Evolutionary conservation across 2,113 vertebrate genomes (phyloP), one percentile per base, ranked within the genome.

Genomic region (Galemys pyrenaicus): DNA sequence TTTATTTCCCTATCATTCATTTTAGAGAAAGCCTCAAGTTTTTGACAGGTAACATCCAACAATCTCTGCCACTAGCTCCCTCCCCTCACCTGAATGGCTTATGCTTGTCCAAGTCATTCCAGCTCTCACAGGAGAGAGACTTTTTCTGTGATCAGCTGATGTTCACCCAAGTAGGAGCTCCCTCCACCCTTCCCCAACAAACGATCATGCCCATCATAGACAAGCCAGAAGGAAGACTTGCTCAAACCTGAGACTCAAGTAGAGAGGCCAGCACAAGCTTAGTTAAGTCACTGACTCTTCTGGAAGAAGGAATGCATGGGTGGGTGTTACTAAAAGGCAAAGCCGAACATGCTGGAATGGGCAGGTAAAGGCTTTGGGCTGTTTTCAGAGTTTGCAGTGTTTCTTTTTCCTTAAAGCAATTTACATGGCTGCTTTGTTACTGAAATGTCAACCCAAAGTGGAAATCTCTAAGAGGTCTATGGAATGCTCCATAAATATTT

Each of bases 321-420:
- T 86, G 96, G 97, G 96, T 97, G 24, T 97, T 91, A 97, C 96
- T 89, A 97, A 98, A 97, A 97, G 80, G 95, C 97, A 98, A 98
- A 98, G 95, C 93, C 97, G 96, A 92, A 97, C 68, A 58, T 95
- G 89, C 96, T 93, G 97, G 96, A 96, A 96, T 93, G 97, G 96
- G 97, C 95, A 98, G 44, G 67, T 96, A 97, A n/a, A 97, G 96
- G 90, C 87, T 98, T 96, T 95, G 95, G 93, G 81, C 67, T 65
- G 68, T 90, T 96, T 95, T 97, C 92, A 93, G 93, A 96, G 88
- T 96, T 95, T 94, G 93, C 54, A 87, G 89, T 96, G 84, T 75
- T 91, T 97, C 96, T 84, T 97, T 95, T 95, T 96, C 94, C 93
- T 97, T 97, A 94, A 80, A 96, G 17, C 54, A 56, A 56, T 56